Base-by-base conservation (phyloP, 2,797 vertebrate genomes). In the Geotrypetes seraphini region DNA sequence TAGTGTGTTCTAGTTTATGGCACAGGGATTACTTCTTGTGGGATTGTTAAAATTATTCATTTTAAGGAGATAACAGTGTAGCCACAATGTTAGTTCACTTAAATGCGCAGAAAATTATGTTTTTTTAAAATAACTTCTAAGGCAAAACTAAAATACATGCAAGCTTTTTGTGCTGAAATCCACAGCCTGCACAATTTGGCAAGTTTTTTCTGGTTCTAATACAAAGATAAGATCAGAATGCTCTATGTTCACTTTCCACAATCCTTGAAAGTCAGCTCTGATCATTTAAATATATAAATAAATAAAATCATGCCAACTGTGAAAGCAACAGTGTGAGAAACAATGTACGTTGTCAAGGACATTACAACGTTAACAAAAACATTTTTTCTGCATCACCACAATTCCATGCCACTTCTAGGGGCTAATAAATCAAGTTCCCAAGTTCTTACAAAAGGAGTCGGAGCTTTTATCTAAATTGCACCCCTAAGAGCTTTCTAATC, bases 171-270 rank as follows among this genome's bases (percentile, higher is more conserved):
- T 31, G 39, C 51, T 63, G 37, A 69, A 66, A 48, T n/a, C 22
- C 50, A 34, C 39, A 43, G 43, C 25, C 47, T n/a, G 1, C 56
- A 49, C 52, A 57, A 62, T 60, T 44, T 63, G 50, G 41, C 36
- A 37, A 12, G 35, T 56, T 47, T 66, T 47, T 51, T 69, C 49
- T 42, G 39, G 26, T 52, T 50, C 34, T 11, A 17, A 40, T 18
- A 36, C 51, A 37, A 50, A 41, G 47, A 31, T 36, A 34, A 36
- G 36, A 25, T 63, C 48, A 53, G 51, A 60, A 25, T 57, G 56
- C 49, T 55, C 54, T 60, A 48, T 36, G 60, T 49, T 5, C 36
- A 45, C 43, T 30, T 23, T 49, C 65, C 48, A 47, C 33, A 66
- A 31, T 25, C 40, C 43, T 47, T 19, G 14, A 16, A 56, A 63